Conservation (phyloP, 2,797 vertebrate species). For the Sylvilagus floridanus region DNA sequence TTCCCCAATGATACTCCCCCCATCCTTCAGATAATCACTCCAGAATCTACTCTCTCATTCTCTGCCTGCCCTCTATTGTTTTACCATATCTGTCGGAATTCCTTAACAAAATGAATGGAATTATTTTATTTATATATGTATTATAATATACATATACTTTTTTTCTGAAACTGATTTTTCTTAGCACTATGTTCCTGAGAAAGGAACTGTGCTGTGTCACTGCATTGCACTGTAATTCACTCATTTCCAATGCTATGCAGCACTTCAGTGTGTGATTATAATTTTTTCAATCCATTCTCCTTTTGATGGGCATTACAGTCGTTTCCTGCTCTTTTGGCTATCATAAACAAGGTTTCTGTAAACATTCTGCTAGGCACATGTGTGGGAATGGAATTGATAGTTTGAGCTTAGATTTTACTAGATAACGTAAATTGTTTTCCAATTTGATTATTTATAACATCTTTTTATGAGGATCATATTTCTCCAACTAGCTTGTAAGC, state of each 20-base stretch:
- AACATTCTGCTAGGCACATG: not conserved
- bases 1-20: not conserved
- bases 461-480: not conserved
- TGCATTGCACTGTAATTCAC: not conserved
- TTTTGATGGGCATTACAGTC: not conserved
- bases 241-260: not conserved
- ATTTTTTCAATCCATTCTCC: not conserved
- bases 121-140: not conserved
- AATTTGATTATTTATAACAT: not conserved
- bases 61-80: not conserved
- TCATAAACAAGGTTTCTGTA: not conserved
- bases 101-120: not conserved
- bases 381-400: not conserved
- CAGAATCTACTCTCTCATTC: not conserved
- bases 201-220: not conserved
- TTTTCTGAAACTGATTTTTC: not conserved
- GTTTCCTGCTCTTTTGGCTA: not conserved
- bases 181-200: not conserved
- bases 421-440: conserved; percentile 27
- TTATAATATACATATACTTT: no score
- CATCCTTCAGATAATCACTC: not conserved
- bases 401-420: not conserved
- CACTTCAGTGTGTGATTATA: not conserved
- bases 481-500: not conserved
- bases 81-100: not conserved